phyloP scores from a whole-genome alignment of 2,113 vertebrate genomes.

The Eptatretus burgeri region DNA sequence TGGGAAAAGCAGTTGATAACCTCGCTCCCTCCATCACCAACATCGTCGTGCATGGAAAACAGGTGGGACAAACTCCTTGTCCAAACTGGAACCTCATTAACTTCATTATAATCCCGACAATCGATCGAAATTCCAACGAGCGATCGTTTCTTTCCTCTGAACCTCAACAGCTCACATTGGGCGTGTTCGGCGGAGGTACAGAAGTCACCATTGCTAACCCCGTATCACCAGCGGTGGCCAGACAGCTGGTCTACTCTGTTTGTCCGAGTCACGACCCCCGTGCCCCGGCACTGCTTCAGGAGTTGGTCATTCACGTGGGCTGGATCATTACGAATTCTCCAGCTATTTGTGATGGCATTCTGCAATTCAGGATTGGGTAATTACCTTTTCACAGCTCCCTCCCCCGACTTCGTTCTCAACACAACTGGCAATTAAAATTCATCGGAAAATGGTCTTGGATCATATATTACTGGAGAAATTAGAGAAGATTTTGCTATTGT shows the following conservation, averaged over 20 bases:
- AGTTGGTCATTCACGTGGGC: conserved; percentile 84
- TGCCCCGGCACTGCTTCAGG: conserved; percentile 71
- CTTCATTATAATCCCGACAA: too few relatives aligned
- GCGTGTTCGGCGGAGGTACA: conserved; percentile 71
- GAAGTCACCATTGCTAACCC: conserved; percentile 73
- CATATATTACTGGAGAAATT: too few relatives aligned
- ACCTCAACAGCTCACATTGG: conserved; percentile 47
- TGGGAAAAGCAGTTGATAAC: conserved; percentile 99
- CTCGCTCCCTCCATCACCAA: conserved; percentile 99
- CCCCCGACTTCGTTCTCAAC: too few relatives aligned
- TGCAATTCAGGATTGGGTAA: conserved; percentile 78
- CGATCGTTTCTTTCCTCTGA: too few relatives aligned
- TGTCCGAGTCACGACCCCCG: conserved; percentile 41
- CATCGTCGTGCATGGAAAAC: conserved; percentile 98
- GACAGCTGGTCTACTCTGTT: conserved; percentile 66
- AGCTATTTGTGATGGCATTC: conserved; percentile 74
- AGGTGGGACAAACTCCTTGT: conserved; percentile 21
- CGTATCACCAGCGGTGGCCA: conserved; percentile 63
- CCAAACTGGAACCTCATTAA: too few relatives aligned
- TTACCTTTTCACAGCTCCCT: not conserved
- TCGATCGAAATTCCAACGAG: too few relatives aligned
- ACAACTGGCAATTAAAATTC: too few relatives aligned
- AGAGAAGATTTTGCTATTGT: too few relatives aligned
- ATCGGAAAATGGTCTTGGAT: too few relatives aligned
- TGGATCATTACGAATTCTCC: conserved; percentile 91